Conservation (phyloP, 2,888 invertebrate species). For the Acrocera orbiculus region DNA sequence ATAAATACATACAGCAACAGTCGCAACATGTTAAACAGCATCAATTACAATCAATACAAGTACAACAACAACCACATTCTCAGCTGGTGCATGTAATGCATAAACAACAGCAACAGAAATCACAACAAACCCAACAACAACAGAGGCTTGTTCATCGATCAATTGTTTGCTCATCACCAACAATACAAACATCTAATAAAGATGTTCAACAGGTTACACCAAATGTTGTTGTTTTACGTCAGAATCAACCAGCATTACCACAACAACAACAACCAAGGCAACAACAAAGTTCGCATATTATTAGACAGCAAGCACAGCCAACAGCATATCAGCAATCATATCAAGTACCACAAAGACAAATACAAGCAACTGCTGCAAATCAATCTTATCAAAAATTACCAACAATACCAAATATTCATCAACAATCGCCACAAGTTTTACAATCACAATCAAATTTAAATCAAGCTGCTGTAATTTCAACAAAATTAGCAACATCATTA, state of each 20-base stretch:
- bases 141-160: too few relatives aligned
- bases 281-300: background rate
- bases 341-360: background rate
- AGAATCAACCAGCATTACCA: background rate
- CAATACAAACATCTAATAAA: background rate
- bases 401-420: too few relatives aligned
- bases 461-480: too few relatives aligned
- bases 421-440: too few relatives aligned
- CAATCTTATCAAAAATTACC: too few relatives aligned
- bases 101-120: background rate
- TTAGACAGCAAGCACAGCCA: background rate
- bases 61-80: slow-evolving; percentile 1
- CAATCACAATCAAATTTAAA: too few relatives aligned
- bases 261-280: background rate
- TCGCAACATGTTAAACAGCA: background rate
- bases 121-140: background rate
- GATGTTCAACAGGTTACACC: background rate
- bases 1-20: slow-evolving; percentile 4
- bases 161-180: background rate
- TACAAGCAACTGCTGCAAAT: too few relatives aligned
- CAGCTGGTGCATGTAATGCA: background rate
- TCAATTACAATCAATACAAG: slow-evolving; percentile 4
- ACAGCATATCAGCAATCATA: background rate
- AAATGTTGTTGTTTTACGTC: background rate
- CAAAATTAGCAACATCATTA: too few relatives aligned